Base-by-base conservation (phyloP, 2,797 vertebrate genomes). In the Artibeus jamaicensis region DNA sequence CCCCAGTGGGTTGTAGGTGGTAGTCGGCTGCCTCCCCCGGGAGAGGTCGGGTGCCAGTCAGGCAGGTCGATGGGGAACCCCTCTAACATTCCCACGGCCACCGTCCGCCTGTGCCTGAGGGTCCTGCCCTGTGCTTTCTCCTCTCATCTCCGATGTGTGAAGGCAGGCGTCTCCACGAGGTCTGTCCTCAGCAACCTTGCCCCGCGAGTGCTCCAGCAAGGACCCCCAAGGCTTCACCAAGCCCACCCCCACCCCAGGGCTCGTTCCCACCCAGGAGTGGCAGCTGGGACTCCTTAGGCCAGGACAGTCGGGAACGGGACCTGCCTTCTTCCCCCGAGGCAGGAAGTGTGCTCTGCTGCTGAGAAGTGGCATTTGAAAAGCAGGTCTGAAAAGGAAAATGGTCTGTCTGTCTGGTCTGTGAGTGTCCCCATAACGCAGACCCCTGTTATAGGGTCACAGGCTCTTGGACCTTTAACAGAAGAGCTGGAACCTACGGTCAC, bases 301-400 rank as follows among this genome's bases (percentile, higher is more conserved):
- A 7, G 15, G 16, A 16, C 1, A 8, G 32, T 9, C 9, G 32
- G 1, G 8, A 2, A n/a, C 10, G 1, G n/a, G 62, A 18, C 62
- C 62, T 2, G 14, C 62, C 32, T 34, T 8, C 12, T 34, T 6
- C 5, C 9, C 39, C 5, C 29, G 42, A 32, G 10, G 1, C 18
- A 2, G 21, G 5, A 14, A 24, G 3, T 18, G 22, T 1, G 2
- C 70, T 65, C 4, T 21, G 18, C 8, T 37, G 26, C 86, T 76
- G 19, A 67, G 67, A 90, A 26, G 42, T 4, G 0, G 29, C 39
- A 50, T 34, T 50, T 79, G 24, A 39, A 81, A 74, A 48, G 34
- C 59, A 65, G n/a, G 42, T 50, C 67, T 44, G 67, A 5, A 21
- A 59, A 39, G 34, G 59, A 37, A 73, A 76, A 53, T 22, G 29